Percentiles rank a stretch among this genome's conserved stretches.
phyloP scores from a whole-genome alignment of 37 sponge, comb jelly and placozoan genomes.

The Hormiphora californensis region DNA sequence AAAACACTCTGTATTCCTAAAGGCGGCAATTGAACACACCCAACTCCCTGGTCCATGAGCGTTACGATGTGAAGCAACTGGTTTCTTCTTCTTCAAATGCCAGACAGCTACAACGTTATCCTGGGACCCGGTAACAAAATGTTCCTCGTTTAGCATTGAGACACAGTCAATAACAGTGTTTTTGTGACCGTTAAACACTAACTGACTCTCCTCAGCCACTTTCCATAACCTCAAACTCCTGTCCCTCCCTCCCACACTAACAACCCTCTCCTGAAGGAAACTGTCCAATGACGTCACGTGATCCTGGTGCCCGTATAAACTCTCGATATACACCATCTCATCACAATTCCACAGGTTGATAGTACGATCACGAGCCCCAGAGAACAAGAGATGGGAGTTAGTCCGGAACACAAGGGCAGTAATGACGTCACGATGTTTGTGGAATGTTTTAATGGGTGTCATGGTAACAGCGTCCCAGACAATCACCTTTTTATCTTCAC shows the following conservation, averaged over 20 bases:
- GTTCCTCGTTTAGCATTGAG: slow-evolving; percentile 75
- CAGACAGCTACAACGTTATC: slow-evolving; percentile 74
- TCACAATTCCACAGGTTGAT: slow-evolving; percentile 93
- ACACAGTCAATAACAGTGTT: slow-evolving; percentile 83
- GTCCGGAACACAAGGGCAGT: slow-evolving; percentile 78
- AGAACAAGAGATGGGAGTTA: slow-evolving; percentile 81
- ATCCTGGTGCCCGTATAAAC: slow-evolving; percentile 94
- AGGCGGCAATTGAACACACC: background rate
- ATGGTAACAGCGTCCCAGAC: slow-evolving; percentile 74
- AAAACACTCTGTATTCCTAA: slow-evolving; percentile 51
- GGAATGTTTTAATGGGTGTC: slow-evolving; percentile 73
- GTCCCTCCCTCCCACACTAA: slow-evolving; percentile 82
- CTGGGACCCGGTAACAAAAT: slow-evolving; percentile 85
- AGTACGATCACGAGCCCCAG: slow-evolving; percentile 82
- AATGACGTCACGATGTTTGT: slow-evolving; percentile 75
- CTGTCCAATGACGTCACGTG: slow-evolving; percentile 82
- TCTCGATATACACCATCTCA: slow-evolving; percentile 93
- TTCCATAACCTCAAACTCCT: slow-evolving; percentile 84
- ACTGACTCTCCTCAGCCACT: slow-evolving; percentile 85
- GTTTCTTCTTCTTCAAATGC: slow-evolving; percentile 87
- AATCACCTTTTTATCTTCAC: slow-evolving; percentile 66
- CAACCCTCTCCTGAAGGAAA: slow-evolving; percentile 74
- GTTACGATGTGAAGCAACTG: slow-evolving; percentile 54
- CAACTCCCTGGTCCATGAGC: slow-evolving; percentile 55
- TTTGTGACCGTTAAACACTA: slow-evolving; percentile 85